Base-by-base conservation (phyloP, 2,888 invertebrate genomes). In the Drosophila kanekoi region DNA sequence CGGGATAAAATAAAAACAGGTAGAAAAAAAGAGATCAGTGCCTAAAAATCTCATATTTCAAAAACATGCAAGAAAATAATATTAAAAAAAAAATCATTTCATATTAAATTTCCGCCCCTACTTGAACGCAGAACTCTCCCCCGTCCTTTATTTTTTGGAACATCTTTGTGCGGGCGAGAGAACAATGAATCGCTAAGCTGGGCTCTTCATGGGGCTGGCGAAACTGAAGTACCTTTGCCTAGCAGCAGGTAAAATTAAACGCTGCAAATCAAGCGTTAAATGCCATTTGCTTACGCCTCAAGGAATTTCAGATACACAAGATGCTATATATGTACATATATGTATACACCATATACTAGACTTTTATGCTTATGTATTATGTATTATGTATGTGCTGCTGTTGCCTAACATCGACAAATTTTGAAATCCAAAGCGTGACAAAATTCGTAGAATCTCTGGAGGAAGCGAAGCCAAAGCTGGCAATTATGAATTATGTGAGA, bases 21-120 rank as follows among this genome's bases (percentile, higher is more conserved):
- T 81, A 82, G 78, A 65, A 71, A 73, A 49, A 73, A 49, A 56
- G 41, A 52, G 73, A 79, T 74, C 68, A 62, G 61, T 74, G 44
- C 73, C 68, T 41, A 67, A 87, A 84, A 81, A 87, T 87, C 85
- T 85, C 85, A 77, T 72, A 84, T 85, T 85, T 81, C 87, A 84
- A 70, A 53, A 69, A 62, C 51, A 60, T 41, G 52, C 16, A 35
- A 14, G 35, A 40, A 18, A 23, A 59, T 28, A 28, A 8, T 28
- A 28, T 5, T 2, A 28, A 58, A 52, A 56, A 62, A 69, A 71
- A 66, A 49, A 54, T 59, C 63, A 72, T 67, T 81, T 79, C 77
- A 90, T 86, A 91, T 91, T 91, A 90, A 91, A 89, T 91, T 91
- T 91, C 91, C 85, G 89, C 84, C 89, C 89, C 88, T 90, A 86